These are phyloP conservation scores for Hybos culiciformis DNA, from an alignment of 2,888 invertebrate genomes.

Conservation along the genomic window DNA sequence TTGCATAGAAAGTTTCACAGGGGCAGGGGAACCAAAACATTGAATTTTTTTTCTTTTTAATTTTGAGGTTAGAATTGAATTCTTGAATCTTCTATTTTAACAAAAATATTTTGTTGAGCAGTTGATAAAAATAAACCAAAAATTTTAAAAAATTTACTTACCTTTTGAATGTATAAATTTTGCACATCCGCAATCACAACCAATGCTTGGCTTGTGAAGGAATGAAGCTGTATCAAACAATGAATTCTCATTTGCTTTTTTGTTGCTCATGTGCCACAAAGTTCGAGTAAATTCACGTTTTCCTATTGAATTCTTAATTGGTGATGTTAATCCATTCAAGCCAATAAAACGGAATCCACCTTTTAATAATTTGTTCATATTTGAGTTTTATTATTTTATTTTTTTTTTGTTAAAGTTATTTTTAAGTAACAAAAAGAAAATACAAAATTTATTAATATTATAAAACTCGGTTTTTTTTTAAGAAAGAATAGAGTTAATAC, in stretches of 20 bases:
- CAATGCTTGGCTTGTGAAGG: conserved; percentile 43
- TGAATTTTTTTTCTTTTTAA: background rate
- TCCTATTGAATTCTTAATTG: conserved; percentile 24
- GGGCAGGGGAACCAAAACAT: background rate
- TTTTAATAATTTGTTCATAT: no score
- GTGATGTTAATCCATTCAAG: conserved; percentile 20
- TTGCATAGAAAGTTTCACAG: no score
- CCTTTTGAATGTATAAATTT: conserved; percentile 57
- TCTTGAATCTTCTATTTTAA: background rate
- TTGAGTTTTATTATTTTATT: no score
- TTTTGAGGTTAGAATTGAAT: background rate
- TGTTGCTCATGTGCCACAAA: conserved; percentile 63
- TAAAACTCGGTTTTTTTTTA: no score
- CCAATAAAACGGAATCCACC: no score
- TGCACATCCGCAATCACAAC: conserved; percentile 55
- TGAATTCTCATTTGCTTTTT: conserved; percentile 29
- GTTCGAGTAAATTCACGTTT: conserved; percentile 55
- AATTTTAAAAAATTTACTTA: conserved; percentile 28
- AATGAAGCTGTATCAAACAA: conserved; percentile 27
- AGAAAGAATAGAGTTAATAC: no score
- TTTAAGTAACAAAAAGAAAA: no score
- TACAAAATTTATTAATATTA: no score
- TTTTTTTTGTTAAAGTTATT: no score
- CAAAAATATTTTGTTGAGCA: conserved; percentile 21
- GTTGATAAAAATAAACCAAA: conserved; percentile 20